These are phyloP conservation scores for Aphelenchoides fujianensis DNA, from an alignment of 1,140 invertebrate species.

Conservation along the genomic window DNA sequence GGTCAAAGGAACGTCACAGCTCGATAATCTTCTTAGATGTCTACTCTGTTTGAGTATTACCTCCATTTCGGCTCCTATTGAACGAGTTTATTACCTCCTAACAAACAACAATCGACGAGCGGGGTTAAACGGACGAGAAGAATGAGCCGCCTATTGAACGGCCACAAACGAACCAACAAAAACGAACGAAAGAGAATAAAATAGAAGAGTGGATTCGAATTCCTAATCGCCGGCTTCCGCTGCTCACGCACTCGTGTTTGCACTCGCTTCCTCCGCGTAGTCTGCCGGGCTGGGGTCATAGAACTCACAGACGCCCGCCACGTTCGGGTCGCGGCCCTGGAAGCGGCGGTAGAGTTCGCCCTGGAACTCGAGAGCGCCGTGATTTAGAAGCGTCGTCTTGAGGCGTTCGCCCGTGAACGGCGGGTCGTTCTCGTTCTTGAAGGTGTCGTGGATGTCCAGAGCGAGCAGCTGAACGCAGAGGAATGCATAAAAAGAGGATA, in stretches of 20 bases:
- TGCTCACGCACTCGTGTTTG: background rate
- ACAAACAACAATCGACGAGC: conserved; percentile 16
- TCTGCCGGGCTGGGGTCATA: conserved; percentile 53
- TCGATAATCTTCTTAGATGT: no score
- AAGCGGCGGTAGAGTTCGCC: conserved; percentile 55
- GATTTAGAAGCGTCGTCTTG: conserved; percentile 51
- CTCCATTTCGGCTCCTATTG: no score
- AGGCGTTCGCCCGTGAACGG: conserved; percentile 51
- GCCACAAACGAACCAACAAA: no score
- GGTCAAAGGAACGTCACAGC: background rate
- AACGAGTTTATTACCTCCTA: conserved; percentile 13
- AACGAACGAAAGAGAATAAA: background rate
- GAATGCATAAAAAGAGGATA: no score
- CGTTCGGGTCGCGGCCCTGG: conserved; percentile 59
- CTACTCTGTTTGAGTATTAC: no score
- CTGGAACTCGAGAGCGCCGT: conserved; percentile 52
- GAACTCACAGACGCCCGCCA: conserved; percentile 61
- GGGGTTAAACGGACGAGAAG: background rate
- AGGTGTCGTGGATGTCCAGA: conserved; percentile 58
- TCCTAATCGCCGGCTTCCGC: background rate
- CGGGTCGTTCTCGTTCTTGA: conserved; percentile 48
- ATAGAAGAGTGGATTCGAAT: background rate
- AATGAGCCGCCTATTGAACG: no score
- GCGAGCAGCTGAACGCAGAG: conserved; percentile 58
- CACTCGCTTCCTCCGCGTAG: conserved; percentile 24